These are phyloP conservation scores for Brotogeris chrysoptera DNA, from an alignment of 2,797 vertebrate species.

Conservation along the genomic window DNA sequence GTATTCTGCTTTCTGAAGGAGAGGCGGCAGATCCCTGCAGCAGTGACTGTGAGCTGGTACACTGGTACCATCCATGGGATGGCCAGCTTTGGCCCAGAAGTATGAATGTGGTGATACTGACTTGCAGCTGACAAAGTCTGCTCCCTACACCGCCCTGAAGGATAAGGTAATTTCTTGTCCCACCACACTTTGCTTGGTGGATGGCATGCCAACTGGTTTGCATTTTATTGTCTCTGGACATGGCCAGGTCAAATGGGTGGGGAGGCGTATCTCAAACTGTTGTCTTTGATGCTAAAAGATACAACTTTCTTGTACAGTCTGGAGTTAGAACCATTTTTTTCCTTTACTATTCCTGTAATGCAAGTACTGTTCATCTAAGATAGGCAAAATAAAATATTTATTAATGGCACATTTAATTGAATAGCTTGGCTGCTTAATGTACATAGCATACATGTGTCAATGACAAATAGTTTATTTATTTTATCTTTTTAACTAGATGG, in stretches of 20 bases:
- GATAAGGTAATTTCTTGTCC: background rate
- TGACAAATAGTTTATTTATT: background rate
- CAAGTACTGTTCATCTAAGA: slow-evolving; percentile 11
- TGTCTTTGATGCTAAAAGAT: background rate
- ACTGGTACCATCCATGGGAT: background rate
- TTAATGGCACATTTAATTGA: slow-evolving; percentile 37
- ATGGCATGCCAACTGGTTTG: no score
- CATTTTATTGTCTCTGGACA: background rate
- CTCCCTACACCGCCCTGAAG: background rate
- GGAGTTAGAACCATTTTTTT: background rate
- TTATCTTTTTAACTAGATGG: background rate
- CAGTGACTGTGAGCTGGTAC: background rate
- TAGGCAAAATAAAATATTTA: slow-evolving; percentile 35
- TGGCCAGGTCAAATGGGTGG: background rate
- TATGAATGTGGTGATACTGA: background rate
- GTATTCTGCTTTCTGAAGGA: background rate
- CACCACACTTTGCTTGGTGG: background rate
- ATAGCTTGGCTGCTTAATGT: background rate
- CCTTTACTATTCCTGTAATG: background rate
- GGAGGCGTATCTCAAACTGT: background rate
- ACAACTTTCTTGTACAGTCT: background rate
- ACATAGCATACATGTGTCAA: background rate
- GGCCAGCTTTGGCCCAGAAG: background rate
- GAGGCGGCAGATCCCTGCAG: background rate
- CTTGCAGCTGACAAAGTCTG: background rate